Evolutionary conservation across 2,888 invertebrate genomes (phyloP).

Genomic region (Lithophane leautieri): DNA sequence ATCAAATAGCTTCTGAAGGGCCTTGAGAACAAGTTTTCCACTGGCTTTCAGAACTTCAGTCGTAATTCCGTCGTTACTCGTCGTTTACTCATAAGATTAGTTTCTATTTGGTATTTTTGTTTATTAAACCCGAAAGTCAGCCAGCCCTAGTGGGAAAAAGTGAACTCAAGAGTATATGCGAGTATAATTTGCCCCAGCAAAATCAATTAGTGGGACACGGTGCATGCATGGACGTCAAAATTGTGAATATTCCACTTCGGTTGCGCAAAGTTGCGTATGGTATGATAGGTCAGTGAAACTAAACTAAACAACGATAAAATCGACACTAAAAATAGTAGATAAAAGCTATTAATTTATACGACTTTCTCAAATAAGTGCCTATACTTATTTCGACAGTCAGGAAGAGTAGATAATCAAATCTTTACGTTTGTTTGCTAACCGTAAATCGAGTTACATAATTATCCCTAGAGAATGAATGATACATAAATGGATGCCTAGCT

Average conservation of each 20-base stretch:
- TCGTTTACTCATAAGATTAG: not conserved
- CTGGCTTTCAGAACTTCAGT: not conserved
- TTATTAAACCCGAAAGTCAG: not conserved
- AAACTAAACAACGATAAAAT: not conserved
- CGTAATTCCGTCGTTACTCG: not conserved
- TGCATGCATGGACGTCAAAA: not conserved
- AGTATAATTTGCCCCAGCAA: not conserved
- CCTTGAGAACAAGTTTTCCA: not conserved
- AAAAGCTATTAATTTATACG: slow-evolving; percentile 6
- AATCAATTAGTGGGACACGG: not conserved
- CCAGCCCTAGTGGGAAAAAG: not conserved
- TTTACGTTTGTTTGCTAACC: slow-evolving; percentile 74
- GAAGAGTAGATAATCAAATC: slow-evolving; percentile 66
- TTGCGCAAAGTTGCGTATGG: not conserved
- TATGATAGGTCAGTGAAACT: not conserved
- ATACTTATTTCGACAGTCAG: slow-evolving; percentile 43
- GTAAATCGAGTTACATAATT: slow-evolving; percentile 65
- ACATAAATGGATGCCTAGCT: not conserved
- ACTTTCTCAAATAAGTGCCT: slow-evolving; percentile 1
- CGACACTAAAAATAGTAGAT: not conserved
- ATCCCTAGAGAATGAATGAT: not conserved
- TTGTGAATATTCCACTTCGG: not conserved
- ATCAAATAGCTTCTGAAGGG: not conserved
- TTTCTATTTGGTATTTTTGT: not conserved
- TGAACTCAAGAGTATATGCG: not conserved